These are phyloP conservation scores for Drosophila helvetica DNA, from an alignment of 2,888 invertebrate species.

Conservation along the genomic window DNA sequence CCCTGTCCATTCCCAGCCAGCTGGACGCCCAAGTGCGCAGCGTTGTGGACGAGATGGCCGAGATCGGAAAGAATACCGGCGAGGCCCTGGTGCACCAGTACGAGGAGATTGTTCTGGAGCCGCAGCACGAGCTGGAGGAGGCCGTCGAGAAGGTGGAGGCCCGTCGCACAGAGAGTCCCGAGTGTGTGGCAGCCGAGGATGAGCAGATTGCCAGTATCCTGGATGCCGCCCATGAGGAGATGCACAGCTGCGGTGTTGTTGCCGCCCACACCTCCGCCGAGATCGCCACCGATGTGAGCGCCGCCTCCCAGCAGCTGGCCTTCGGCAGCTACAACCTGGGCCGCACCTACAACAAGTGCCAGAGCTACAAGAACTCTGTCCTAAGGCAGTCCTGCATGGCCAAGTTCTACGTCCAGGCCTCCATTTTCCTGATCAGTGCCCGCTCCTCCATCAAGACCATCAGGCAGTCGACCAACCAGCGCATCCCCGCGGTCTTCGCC, in stretches of 20 bases:
- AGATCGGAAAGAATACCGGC: constrained; percentile 57
- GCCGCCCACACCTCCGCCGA: constrained; percentile 71
- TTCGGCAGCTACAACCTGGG: constrained; percentile 65
- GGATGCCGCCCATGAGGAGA: constrained; percentile 58
- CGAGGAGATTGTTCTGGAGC: constrained; percentile 67
- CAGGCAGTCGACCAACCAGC: constrained; percentile 54
- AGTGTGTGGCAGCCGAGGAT: constrained; percentile 71
- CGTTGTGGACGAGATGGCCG: constrained; percentile 53
- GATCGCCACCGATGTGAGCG: constrained; percentile 67
- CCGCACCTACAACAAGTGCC: constrained; percentile 60
- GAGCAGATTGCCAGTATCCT: constrained; percentile 48
- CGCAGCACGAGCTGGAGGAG: constrained; percentile 65
- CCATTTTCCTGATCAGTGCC: constrained; percentile 57
- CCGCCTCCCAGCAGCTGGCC: constrained; percentile 70
- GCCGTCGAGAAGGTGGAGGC: constrained; percentile 62
- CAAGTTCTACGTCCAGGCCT: constrained; percentile 58
- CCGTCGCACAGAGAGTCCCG: constrained; percentile 51
- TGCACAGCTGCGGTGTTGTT: constrained; percentile 59
- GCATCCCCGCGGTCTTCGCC: constrained; percentile 68
- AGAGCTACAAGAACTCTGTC: constrained; percentile 50
- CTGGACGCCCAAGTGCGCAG: constrained; percentile 49
- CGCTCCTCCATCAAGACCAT: constrained; percentile 71
- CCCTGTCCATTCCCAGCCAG: constrained; percentile 39
- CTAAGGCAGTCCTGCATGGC: constrained; percentile 59
- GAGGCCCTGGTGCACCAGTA: constrained; percentile 60